Percentiles rank a stretch among this genome's conserved stretches.
phyloP scores from a whole-genome alignment of 2,113 vertebrate species.

The Carettochelys insculpta region DNA sequence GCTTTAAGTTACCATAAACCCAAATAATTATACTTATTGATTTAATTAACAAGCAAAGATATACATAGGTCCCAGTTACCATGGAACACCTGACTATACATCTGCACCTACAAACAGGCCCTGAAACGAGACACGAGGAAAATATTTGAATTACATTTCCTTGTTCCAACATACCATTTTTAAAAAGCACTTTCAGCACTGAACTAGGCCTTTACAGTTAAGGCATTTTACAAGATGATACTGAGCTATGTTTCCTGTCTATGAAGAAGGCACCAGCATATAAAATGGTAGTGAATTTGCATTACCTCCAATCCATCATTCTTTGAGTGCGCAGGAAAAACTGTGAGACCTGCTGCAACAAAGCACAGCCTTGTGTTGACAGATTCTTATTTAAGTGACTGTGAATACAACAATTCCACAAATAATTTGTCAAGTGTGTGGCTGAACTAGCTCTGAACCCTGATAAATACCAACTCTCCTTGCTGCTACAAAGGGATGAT shows the following conservation, averaged over 20 bases:
- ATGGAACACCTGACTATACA: conserved; percentile 52
- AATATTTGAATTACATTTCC: conserved; percentile 71
- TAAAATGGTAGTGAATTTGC: conserved; percentile 99
- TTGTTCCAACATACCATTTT: conserved; percentile 67
- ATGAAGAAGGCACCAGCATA: conserved; percentile 90
- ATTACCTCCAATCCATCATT: conserved; percentile 98
- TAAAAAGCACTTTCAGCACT: conserved; percentile 68
- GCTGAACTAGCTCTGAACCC: conserved; percentile 98
- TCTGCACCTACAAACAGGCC: conserved; percentile 67
- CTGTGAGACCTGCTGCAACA: conserved; percentile 83
- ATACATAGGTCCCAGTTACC: conserved; percentile 65
- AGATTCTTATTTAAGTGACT: conserved; percentile 99
- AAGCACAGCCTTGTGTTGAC: conserved; percentile 91
- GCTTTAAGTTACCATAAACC: conserved; percentile 76
- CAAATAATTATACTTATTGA: conserved; percentile 79
- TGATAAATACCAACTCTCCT: conserved; percentile 86
- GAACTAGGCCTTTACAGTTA: conserved; percentile 80
- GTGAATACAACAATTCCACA: conserved; percentile 99
- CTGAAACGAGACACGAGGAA: conserved; percentile 68
- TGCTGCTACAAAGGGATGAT: conserved; percentile 76
- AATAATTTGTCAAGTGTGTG: conserved; percentile 99
- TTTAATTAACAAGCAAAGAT: conserved; percentile 71
- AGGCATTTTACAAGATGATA: conserved; percentile 93
- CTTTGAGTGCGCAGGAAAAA: conserved; percentile 83
- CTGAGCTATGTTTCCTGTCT: conserved; percentile 94